A percentile compares a stretch with the other conserved stretches of the same genome.
Evolutionary conservation across 2,113 vertebrate species (phyloP).

Genomic region (Garra rufa): DNA sequence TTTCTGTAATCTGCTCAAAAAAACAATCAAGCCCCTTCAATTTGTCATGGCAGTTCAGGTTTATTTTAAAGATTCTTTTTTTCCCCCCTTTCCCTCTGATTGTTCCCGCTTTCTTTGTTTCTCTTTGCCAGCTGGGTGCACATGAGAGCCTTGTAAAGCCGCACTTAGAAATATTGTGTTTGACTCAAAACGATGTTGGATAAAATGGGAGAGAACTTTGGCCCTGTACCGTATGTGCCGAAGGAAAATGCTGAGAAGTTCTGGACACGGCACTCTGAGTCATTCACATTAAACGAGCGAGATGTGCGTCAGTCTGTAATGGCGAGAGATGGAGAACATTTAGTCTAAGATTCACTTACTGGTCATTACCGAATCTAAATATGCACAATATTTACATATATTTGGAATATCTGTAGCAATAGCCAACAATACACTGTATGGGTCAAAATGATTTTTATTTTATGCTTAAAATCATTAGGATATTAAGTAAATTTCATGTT

Average conservation of each 20-base stretch:
- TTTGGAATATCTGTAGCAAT: too few species aligned
- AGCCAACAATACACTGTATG: too few species aligned
- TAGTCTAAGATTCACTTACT: constrained; percentile 36
- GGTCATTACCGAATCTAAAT: constrained; percentile 37
- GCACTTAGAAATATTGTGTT: constrained; percentile 54
- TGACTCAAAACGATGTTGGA: constrained; percentile 36
- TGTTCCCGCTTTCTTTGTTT: constrained; percentile 50
- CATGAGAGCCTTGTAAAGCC: constrained; percentile 63
- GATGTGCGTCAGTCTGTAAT: constrained; percentile 54
- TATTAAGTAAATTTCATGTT: too few species aligned
- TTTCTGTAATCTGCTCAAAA: constrained; percentile 56
- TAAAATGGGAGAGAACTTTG: constrained; percentile 50
- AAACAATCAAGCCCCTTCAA: constrained; percentile 54
- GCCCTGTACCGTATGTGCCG: constrained; percentile 43
- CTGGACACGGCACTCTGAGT: constrained; percentile 47
- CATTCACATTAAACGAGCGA: constrained; percentile 51
- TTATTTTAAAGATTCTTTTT: constrained; percentile 27
- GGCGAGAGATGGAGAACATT: constrained; percentile 41
- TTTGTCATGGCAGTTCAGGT: constrained; percentile 57
- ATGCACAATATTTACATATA: too few species aligned
- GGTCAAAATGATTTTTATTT: too few species aligned
- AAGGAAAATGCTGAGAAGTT: constrained; percentile 39
- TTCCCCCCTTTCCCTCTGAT: constrained; percentile 50
- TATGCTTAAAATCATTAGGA: too few species aligned
- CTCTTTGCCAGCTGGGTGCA: constrained; percentile 61